These are phyloP conservation scores for Coregonus sp. DNA, from an alignment of 2,797 vertebrate genomes.

Conservation along the genomic window DNA sequence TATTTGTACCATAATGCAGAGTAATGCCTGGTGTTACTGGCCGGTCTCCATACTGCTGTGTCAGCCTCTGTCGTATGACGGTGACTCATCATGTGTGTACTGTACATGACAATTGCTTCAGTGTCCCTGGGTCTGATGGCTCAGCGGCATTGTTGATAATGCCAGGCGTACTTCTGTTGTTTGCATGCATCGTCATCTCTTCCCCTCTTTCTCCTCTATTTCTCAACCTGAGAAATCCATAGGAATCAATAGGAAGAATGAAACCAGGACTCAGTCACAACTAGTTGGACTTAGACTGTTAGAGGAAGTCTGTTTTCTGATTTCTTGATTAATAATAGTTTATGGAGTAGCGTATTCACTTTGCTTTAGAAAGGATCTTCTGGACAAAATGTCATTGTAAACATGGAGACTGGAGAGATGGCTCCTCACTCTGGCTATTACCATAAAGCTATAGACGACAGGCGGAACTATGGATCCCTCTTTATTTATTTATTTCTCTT, in stretches of 20 bases:
- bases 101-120: background rate
- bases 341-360: conserved; percentile 7
- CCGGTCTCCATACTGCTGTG: background rate
- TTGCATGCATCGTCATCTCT: background rate
- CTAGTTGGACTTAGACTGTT: background rate
- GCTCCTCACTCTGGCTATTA: background rate
- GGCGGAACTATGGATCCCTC: too few species aligned
- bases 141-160: background rate
- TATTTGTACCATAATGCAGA: conserved; percentile 23
- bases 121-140: background rate
- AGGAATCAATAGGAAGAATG: background rate
- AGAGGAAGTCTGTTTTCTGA: background rate
- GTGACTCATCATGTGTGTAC: conserved; percentile 2
- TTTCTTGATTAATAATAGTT: too few species aligned
- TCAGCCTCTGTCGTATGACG: background rate
- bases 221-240: background rate
- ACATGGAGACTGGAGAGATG: background rate
- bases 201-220: too few species aligned
- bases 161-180: background rate
- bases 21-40: background rate
- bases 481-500: too few species aligned
- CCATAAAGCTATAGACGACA: too few species aligned
- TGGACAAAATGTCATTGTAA: conserved; percentile 21
- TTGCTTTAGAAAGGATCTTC: conserved; percentile 35
- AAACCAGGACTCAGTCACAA: too few species aligned